These are phyloP conservation scores for Proisotoma minuta DNA, from an alignment of 2,888 invertebrate species.

Conservation along the genomic window DNA sequence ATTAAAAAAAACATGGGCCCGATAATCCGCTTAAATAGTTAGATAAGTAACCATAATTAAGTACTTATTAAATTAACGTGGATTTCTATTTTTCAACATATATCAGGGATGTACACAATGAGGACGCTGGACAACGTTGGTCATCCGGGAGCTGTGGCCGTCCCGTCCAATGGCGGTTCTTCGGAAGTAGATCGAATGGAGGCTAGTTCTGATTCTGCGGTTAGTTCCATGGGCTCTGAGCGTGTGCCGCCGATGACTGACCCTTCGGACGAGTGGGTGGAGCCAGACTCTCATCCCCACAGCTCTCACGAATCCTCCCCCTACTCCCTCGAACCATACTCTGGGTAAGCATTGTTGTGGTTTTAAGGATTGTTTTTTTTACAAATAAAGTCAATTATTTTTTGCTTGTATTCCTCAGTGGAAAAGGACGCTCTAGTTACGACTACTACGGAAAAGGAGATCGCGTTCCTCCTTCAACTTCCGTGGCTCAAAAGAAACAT, in stretches of 20 bases:
- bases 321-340: conserved; percentile 67
- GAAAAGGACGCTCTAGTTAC: conserved; percentile 47
- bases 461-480: conserved; percentile 53
- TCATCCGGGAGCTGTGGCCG: conserved; percentile 48
- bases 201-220: conserved; percentile 84
- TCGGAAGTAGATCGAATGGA: conserved; percentile 58
- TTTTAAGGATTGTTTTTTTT: conserved; percentile 9
- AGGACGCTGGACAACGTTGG: conserved; percentile 67
- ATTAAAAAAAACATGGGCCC: too few species aligned
- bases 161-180: conserved; percentile 45
- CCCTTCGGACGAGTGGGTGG: conserved; percentile 88
- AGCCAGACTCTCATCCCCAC: conserved; percentile 75
- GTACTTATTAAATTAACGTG: too few species aligned
- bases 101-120: conserved; percentile 85
- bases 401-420: conserved; percentile 23
- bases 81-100: too few species aligned
- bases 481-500: conserved; percentile 81
- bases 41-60: too few species aligned
- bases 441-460: conserved; percentile 48
- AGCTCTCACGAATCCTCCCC: conserved; percentile 57
- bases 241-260: conserved; percentile 57
- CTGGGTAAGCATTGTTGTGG: conserved; percentile 36
- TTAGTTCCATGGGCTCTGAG: conserved; percentile 88
- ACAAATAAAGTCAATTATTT: background rate
- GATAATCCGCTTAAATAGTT: too few species aligned